Percentiles rank a stretch among this genome's conserved stretches.
phyloP scores from a whole-genome alignment of 1,140 invertebrate species.

The Cotesia chilonis region DNA sequence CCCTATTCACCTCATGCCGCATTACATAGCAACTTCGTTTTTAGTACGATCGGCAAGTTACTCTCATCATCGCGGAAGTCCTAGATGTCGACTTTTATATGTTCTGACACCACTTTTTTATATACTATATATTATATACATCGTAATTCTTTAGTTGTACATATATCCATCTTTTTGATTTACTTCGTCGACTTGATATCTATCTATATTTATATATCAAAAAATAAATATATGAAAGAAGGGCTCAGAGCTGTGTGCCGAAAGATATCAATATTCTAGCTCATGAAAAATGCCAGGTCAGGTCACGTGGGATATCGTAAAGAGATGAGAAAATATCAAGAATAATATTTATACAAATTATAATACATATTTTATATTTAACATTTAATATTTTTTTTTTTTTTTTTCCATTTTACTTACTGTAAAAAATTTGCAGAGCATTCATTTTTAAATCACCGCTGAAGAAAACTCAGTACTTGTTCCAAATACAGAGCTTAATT shows the following conservation, averaged over 20 bases:
- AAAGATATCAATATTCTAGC: conserved; percentile 54
- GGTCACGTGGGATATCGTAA: conserved; percentile 44
- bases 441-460: neutral
- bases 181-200: conserved; percentile 32
- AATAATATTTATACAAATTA: conserved; percentile 17
- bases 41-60: conserved; percentile 18
- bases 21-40: neutral
- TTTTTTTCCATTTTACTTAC: neutral
- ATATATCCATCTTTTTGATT: neutral
- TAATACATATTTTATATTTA: conserved; percentile 1
- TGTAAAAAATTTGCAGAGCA: neutral
- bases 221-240: conserved; percentile 5
- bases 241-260: conserved; percentile 18
- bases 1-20: neutral
- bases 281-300: conserved; percentile 55
- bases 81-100: neutral
- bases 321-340: conserved; percentile 21
- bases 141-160: neutral
- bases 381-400: neutral
- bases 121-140: neutral
- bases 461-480: no score
- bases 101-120: neutral
- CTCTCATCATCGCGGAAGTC: conserved; percentile 16
- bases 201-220: conserved; percentile 21
- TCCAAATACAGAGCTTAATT: no score